phyloP scores from a whole-genome alignment of 2,888 invertebrate species.

The Cerastis rubricosa region DNA sequence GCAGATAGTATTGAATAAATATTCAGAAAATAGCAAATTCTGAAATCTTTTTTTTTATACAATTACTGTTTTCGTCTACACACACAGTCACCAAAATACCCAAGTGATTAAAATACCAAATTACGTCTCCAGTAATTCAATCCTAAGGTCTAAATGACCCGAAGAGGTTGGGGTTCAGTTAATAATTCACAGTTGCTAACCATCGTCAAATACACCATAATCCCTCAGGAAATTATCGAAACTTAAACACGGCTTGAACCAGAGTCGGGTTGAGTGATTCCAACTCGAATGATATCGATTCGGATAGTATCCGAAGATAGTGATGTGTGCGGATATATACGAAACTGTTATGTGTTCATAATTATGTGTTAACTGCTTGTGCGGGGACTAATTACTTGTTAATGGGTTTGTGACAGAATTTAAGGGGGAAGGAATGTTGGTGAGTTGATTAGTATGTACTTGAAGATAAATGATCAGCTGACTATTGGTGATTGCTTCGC shows the following conservation, averaged over 20 bases:
- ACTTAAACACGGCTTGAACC: constrained; percentile 83
- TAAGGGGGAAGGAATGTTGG: constrained; percentile 21
- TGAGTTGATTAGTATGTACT: constrained; percentile 34
- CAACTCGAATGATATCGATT: constrained; percentile 69
- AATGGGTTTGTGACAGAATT: constrained; percentile 51
- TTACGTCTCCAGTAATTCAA: constrained; percentile 67
- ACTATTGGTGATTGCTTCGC: background rate
- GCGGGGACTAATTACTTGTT: constrained; percentile 60
- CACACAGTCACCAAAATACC: constrained; percentile 24
- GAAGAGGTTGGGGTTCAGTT: constrained; percentile 74
- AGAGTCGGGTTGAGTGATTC: constrained; percentile 74
- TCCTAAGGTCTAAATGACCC: constrained; percentile 75
- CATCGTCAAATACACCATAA: constrained; percentile 82
- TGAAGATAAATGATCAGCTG: constrained; percentile 3
- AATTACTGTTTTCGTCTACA: background rate
- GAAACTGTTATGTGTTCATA: constrained; percentile 58
- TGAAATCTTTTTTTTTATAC: background rate
- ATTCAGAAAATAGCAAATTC: background rate
- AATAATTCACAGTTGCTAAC: constrained; percentile 83
- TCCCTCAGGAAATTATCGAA: constrained; percentile 87
- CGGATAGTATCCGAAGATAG: constrained; percentile 54
- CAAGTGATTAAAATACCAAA: constrained; percentile 40
- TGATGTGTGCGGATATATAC: constrained; percentile 46
- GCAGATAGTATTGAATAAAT: background rate
- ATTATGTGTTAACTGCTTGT: constrained; percentile 64